Percentiles rank a stretch among this genome's conserved stretches.
phyloP scores from a whole-genome alignment of 35 echinoderm and acorn worm genomes.

The Ophiothrix spiculata region DNA sequence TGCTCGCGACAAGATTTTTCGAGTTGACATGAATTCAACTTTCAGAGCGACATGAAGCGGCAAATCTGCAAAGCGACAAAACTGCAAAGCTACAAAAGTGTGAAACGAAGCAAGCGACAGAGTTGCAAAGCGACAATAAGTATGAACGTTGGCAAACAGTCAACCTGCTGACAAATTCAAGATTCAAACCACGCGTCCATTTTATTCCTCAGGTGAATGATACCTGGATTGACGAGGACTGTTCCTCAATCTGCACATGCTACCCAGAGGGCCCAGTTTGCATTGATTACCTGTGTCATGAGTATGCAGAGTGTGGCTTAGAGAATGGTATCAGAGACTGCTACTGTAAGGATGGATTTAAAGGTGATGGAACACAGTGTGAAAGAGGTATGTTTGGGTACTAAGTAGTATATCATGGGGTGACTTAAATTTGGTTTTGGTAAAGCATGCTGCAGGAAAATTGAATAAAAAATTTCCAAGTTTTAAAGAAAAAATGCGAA shows the following conservation, averaged over 20 bases:
- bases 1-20: not conserved
- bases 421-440: not conserved
- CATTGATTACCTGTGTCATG: slow-evolving; percentile 11
- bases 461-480: not conserved
- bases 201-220: slow-evolving; percentile 7
- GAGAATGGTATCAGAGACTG: slow-evolving; percentile 63
- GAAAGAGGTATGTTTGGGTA: slow-evolving; percentile 50
- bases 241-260: slow-evolving; percentile 55
- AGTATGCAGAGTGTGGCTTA: slow-evolving; percentile 40
- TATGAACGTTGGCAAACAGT: not conserved
- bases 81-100: no score
- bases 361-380: slow-evolving; percentile 38
- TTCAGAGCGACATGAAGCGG: no score
- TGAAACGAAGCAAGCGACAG: not conserved
- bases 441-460: not conserved
- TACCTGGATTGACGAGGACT: slow-evolving; percentile 31
- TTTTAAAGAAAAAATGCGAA: not conserved
- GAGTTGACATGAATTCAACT: no score
- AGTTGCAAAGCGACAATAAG: not conserved
- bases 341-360: slow-evolving; percentile 63
- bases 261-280: slow-evolving; percentile 6
- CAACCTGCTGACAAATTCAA: not conserved
- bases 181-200: not conserved
- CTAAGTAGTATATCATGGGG: no score
- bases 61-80: no score